Evolutionary conservation across 2,113 vertebrate species (phyloP), one percentile per base, ranked within the genome.

Genomic region (Brachirus orientalis): DNA sequence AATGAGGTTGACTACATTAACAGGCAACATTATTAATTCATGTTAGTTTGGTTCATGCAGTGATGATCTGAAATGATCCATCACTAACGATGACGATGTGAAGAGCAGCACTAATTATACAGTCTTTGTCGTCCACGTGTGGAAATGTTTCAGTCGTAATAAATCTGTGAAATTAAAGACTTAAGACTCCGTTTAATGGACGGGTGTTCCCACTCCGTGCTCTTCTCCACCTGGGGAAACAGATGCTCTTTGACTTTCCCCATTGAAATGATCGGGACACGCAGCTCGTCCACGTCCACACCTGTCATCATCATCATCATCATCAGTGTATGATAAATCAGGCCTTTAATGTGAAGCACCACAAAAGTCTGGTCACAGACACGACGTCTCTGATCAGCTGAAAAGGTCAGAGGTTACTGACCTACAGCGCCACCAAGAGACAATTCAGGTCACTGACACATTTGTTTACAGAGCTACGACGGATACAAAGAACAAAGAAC

Each of bases 31-130:
- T 4, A 28, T 28, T 28, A 3, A 28, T 28, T 28, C 3, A 6
- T 28, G 28, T 3, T 4, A 28, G 6, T 33, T 59, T 37, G 63
- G 66, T n/a, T n/a, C n/a, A n/a, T 63, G 63, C 55, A 55, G 33
- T 63, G 60, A 79, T 79, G 76, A 17, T 67, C 57, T 70, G 57
- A 71, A 87, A 89, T 86, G 40, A 82, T 84, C 75, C 53, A 73
- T 69, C 61, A 37, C 57, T 82, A 82, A 83, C 63, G 79, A 79
- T 61, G 83, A 79, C 71, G 59, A 63, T 70, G 37, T 48, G 3
- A 74, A 78, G 63, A 50, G 58, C 57, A 61, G 62, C 80, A 69
- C 20, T 60, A 61, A 56, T 80, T 63, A 67, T 18, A 19, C 13
- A 33, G 51, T 22, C 2, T 48, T 47, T 52, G 50, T 71, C 52